Evolutionary conservation across 2,888 invertebrate genomes (phyloP).

Genomic region (Drosophila merina): DNA sequence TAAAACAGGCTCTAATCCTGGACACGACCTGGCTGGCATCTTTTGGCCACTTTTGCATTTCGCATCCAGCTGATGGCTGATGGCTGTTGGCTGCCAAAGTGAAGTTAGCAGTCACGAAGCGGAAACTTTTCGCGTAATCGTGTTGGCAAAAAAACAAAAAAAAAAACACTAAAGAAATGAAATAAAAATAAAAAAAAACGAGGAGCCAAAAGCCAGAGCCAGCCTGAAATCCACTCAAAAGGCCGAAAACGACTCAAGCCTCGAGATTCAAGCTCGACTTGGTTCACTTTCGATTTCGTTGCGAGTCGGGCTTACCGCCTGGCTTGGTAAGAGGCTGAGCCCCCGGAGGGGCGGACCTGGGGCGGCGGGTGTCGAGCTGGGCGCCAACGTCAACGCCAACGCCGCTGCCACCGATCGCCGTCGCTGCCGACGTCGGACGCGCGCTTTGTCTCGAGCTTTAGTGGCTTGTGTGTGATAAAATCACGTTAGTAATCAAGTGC

Average conservation of each 20-base stretch:
- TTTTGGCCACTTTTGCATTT: conserved; percentile 18
- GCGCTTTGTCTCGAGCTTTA: conserved; percentile 80
- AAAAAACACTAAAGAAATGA: conserved; percentile 11
- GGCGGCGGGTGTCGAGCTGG: conserved; percentile 7
- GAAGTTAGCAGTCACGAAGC: conserved; percentile 56
- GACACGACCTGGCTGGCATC: conserved; percentile 33
- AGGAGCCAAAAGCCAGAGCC: too few relatives aligned
- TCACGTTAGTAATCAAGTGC: conserved; percentile 84
- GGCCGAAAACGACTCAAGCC: conserved; percentile 33
- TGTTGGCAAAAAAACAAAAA: conserved; percentile 25
- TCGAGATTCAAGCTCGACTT: conserved; percentile 49
- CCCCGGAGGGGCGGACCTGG: background rate
- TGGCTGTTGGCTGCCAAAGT: conserved; percentile 21
- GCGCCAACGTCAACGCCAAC: conserved; percentile 24
- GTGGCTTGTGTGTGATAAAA: conserved; percentile 84
- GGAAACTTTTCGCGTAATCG: conserved; percentile 62
- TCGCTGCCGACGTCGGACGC: conserved; percentile 22
- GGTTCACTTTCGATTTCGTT: conserved; percentile 71
- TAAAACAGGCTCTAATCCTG: conserved; percentile 59
- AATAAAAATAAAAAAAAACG: conserved; percentile 10
- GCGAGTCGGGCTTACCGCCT: conserved; percentile 15
- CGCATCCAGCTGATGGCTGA: conserved; percentile 35
- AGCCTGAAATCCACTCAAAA: conserved; percentile 56
- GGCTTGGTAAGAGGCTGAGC: conserved; percentile 10
- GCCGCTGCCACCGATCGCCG: conserved; percentile 34